Evolutionary conservation across 92 coral and sea anemone genomes (phyloP).

Genomic region (Plumapathes pennacea): DNA sequence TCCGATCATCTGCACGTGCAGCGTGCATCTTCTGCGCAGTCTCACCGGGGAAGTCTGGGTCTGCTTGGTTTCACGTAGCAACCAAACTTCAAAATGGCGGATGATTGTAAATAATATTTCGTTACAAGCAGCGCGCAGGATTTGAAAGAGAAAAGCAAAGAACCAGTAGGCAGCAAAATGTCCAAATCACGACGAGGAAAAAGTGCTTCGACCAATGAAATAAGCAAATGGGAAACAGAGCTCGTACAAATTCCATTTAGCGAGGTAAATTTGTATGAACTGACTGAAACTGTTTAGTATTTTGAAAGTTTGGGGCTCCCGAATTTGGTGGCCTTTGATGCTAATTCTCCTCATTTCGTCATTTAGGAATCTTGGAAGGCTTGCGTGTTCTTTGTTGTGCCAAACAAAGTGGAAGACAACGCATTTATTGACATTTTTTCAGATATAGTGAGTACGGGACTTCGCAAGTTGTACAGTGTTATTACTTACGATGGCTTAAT

Average conservation of each 20-base stretch:
- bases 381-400: conserved; percentile 75
- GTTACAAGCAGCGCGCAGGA: background rate
- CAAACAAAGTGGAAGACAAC: conserved; percentile 79
- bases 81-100: conserved; percentile 99
- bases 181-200: conserved; percentile 94
- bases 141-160: background rate
- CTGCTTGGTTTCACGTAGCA: conserved; percentile 69
- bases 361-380: conserved; percentile 87
- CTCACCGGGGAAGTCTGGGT: conserved; percentile 2
- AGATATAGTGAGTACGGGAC: conserved; percentile 83
- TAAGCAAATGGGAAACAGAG: conserved; percentile 89
- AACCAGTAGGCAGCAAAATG: too few species aligned
- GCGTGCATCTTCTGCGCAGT: too few species aligned
- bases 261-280: conserved; percentile 58
- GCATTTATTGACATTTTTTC: conserved; percentile 76
- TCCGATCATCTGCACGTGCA: too few species aligned
- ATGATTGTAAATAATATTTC: background rate
- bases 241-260: conserved; percentile 81
- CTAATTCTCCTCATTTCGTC: background rate
- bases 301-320: too few species aligned
- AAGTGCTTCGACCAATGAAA: conserved; percentile 95
- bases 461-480: conserved; percentile 90
- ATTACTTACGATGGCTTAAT: conserved; percentile 81
- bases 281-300: too few species aligned
- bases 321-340: background rate